Base-by-base conservation (phyloP, 1,140 invertebrate genomes). In the Catajapyx aquilonaris region DNA sequence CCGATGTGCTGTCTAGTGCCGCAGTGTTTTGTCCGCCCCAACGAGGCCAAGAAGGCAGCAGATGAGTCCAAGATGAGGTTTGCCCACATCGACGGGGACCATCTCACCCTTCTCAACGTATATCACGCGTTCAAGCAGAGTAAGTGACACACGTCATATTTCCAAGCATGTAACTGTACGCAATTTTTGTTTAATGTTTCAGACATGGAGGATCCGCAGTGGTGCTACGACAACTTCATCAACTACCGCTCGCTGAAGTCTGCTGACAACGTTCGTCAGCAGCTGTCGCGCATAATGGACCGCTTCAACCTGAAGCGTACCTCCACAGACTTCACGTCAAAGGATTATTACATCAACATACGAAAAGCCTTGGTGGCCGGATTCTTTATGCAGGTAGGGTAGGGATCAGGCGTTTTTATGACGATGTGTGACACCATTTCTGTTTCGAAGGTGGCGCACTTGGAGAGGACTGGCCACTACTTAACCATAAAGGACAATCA, bases 91-190 rank as follows among this genome's bases (percentile, higher is more conserved):
- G 94, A 99, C 62, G 95, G 95, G 17, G 95, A 99, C 62, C 95
- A 99, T 57, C 67, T 99, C 41, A 76, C 93, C 43, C 61, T 98
- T 53, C 63, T 95, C 48, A 77, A 99, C 64, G 75, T 98, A 46
- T 81, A 97, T 54, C 94, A 98, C 55, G 93, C 94, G 19, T 99
- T 98, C 54, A 98, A 98, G 64, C 93, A 98, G 64, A 96, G 90
- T 96, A 59, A 84, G 85, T 80, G 48, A 28, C 23, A 28, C n/a
- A n/a, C n/a, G n/a, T n/a, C n/a, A n/a, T n/a, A n/a, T n/a, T n/a
- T n/a, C n/a, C n/a, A n/a, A n/a, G n/a, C n/a, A n/a, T n/a, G n/a
- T n/a, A n/a, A n/a, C n/a, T n/a, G n/a, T n/a, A n/a, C n/a, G n/a
- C n/a, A n/a, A n/a, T n/a, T n/a, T n/a, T n/a, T n/a, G n/a, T n/a